Evolutionary conservation across 1,140 invertebrate species (phyloP).

Genomic region (Lanistes nyassanus): DNA sequence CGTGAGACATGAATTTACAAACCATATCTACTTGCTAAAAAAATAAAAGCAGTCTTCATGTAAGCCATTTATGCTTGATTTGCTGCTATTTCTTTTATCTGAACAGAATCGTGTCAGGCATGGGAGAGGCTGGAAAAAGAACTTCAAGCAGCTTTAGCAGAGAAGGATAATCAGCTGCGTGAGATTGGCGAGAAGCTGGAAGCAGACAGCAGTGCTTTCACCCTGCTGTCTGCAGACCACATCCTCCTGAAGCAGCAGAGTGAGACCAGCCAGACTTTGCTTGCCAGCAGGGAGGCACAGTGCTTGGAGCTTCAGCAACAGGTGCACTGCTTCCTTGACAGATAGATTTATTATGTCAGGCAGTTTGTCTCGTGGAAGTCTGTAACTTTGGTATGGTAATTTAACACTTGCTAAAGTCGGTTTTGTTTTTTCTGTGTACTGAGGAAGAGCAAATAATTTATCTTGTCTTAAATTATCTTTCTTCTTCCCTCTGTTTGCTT

Average conservation of each 20-base stretch:
- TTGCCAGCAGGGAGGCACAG: background rate
- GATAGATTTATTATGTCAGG: background rate
- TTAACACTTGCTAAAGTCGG: too few relatives aligned
- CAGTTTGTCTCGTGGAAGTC: too few relatives aligned
- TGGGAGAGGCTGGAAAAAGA: constrained; percentile 8
- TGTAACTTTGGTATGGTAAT: too few relatives aligned
- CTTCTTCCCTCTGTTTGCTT: too few relatives aligned
- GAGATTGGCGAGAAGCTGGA: constrained; percentile 8
- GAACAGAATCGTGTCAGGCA: constrained; percentile 14
- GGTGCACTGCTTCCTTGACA: constrained; percentile 10
- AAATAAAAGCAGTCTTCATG: background rate
- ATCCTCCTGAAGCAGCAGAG: background rate
- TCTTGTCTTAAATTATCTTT: too few relatives aligned
- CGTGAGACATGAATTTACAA: background rate
- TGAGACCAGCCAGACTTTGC: constrained; percentile 8
- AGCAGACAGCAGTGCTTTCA: constrained; percentile 14
- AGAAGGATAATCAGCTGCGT: background rate
- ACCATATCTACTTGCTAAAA: too few relatives aligned
- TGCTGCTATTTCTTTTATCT: background rate
- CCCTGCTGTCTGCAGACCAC: constrained; percentile 3
- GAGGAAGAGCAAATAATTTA: too few relatives aligned
- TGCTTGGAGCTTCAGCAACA: constrained; percentile 11
- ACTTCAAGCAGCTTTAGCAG: background rate
- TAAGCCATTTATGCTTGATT: too few relatives aligned
- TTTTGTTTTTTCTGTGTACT: too few relatives aligned